Evolutionary conservation across 2,113 vertebrate genomes (phyloP).

Genomic region (Holacanthus passer): DNA sequence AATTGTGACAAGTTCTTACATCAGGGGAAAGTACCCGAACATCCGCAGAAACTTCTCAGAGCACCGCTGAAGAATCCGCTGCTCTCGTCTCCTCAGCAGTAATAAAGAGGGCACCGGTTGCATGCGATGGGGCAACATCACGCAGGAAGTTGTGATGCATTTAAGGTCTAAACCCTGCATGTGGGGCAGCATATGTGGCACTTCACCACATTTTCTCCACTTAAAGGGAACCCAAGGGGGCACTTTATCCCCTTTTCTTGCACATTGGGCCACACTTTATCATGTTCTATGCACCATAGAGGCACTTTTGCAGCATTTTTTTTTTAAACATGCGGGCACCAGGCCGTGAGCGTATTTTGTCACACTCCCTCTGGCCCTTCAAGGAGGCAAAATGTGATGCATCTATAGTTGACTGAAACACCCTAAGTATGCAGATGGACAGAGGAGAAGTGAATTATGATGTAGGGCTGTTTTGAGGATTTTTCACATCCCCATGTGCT

Average conservation of each 20-base stretch:
- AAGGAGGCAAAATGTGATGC: neutral
- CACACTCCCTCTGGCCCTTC: neutral
- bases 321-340: neutral
- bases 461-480: neutral
- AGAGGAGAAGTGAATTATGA: neutral
- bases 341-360: neutral
- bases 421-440: neutral
- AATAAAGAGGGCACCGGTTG: neutral
- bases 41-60: conserved; percentile 12
- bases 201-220: neutral
- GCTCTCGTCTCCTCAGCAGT: neutral
- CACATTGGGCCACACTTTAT: neutral
- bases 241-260: neutral
- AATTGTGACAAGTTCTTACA: conserved; percentile 11
- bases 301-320: neutral
- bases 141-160: neutral
- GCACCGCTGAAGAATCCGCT: neutral
- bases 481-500: neutral
- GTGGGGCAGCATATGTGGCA: neutral
- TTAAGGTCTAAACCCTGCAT: neutral
- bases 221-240: neutral
- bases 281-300: neutral
- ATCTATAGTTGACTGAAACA: neutral
- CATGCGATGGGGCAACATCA: neutral
- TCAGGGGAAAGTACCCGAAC: neutral